Percentiles rank a stretch among this genome's conserved stretches.
These are phyloP conservation scores for Teleogryllus oceanicus DNA, from an alignment of 2,888 invertebrate genomes.

Conservation along the genomic window DNA sequence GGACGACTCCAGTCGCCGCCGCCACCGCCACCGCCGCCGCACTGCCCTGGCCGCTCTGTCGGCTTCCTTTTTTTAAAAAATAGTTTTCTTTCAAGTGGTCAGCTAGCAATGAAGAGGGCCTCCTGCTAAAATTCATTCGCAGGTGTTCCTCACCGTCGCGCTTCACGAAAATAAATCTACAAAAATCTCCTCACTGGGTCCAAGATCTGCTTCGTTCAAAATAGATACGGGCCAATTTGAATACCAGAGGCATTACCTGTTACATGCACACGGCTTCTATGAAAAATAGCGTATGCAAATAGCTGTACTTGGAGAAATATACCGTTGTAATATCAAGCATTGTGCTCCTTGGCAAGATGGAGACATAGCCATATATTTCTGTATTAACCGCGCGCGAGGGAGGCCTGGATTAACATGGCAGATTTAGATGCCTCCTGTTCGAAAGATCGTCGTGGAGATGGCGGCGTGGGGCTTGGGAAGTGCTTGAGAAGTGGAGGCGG, in stretches of 20 bases:
- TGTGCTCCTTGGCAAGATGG: neutral
- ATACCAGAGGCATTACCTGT: neutral
- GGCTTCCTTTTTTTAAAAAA: neutral
- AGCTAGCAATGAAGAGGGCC: constrained; percentile 4
- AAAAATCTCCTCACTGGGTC: neutral
- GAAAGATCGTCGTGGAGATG: neutral
- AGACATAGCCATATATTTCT: constrained; percentile 8
- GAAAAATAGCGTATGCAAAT: constrained; percentile 1
- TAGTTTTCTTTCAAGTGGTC: neutral
- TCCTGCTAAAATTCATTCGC: constrained; percentile 5
- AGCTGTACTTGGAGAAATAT: constrained; percentile 1
- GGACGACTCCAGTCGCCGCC: neutral
- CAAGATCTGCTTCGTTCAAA: constrained; percentile 18
- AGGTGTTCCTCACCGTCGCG: neutral
- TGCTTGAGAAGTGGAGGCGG: neutral
- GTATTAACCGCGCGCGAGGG: neutral
- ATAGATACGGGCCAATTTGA: constrained; percentile 1
- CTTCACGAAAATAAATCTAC: neutral
- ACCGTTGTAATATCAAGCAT: neutral
- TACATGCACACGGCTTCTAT: neutral
- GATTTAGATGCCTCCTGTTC: constrained; percentile 18
- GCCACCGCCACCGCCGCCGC: neutral
- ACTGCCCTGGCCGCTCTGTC: neutral
- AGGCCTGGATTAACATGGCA: neutral
- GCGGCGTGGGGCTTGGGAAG: neutral